Conservation (phyloP, 2,888 invertebrate genomes). For the Agonopterix arenella region DNA sequence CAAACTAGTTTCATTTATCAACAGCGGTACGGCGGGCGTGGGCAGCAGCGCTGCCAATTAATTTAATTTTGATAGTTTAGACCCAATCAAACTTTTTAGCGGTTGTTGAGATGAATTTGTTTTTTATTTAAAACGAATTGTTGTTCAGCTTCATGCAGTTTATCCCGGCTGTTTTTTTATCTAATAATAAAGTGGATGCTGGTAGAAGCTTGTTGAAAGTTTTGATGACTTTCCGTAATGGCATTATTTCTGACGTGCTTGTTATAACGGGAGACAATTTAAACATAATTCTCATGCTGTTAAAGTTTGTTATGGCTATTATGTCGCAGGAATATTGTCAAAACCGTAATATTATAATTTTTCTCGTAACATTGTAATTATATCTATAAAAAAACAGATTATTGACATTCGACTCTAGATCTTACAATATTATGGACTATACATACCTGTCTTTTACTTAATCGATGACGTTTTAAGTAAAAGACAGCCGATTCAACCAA, state of each 20-base stretch:
- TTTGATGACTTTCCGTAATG: no score
- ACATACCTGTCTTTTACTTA: no score
- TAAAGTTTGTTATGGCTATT: not conserved
- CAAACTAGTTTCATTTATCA: slow-evolving; percentile 27
- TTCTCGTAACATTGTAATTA: no score
- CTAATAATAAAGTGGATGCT: no score
- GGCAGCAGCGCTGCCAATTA: slow-evolving; percentile 22
- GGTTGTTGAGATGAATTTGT: slow-evolving; percentile 22
- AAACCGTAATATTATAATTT: not conserved
- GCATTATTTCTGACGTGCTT: not conserved
- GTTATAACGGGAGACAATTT: not conserved
- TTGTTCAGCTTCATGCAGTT: slow-evolving; percentile 13
- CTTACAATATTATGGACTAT: no score
- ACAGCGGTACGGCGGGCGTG: not conserved
- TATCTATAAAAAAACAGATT: no score
- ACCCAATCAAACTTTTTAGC: slow-evolving; percentile 40
- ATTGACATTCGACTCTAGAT: no score
- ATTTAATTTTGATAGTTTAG: slow-evolving; percentile 45
- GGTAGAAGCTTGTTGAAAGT: not conserved
- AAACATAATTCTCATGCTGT: not conserved
- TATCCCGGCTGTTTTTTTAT: slow-evolving; percentile 10
- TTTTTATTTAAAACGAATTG: slow-evolving; percentile 20
- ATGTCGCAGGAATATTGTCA: not conserved
- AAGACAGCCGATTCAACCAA: no score
- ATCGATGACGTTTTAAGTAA: no score